phyloP scores from a whole-genome alignment of 2,113 vertebrate genomes.

The Uropsilus gracilis region DNA sequence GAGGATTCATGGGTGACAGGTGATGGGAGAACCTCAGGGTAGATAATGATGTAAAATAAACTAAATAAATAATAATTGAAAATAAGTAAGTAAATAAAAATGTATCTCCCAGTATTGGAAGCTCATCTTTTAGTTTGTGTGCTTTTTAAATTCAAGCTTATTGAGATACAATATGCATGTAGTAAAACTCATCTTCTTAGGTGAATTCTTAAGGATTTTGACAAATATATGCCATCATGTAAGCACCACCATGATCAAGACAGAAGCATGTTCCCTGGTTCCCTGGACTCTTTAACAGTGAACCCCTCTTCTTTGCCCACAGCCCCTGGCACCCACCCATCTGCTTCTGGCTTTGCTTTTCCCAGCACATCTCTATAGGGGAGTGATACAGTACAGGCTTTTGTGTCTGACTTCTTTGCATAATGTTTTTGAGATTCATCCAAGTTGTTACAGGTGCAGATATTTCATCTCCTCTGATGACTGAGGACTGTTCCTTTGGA shows the following conservation, averaged over 20 bases:
- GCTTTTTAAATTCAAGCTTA: background rate
- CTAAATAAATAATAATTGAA: background rate
- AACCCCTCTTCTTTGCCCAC: background rate
- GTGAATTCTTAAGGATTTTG: background rate
- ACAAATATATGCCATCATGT: background rate
- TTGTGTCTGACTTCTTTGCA: background rate
- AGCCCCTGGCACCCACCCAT: background rate
- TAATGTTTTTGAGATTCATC: background rate
- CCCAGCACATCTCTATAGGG: background rate
- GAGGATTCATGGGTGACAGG: too few relatives aligned
- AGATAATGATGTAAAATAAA: background rate
- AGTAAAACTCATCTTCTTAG: background rate
- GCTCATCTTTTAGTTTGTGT: background rate
- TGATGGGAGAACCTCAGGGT: too few relatives aligned
- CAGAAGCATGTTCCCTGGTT: background rate
- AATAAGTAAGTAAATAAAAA: too few relatives aligned
- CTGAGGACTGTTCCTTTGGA: background rate
- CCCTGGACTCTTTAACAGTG: background rate
- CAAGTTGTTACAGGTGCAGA: background rate
- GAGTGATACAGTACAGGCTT: background rate
- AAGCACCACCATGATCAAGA: background rate
- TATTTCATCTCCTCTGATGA: constrained; percentile 5
- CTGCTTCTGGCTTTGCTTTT: background rate
- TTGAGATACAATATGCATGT: background rate
- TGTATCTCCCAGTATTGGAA: background rate